Percentiles rank a stretch among this genome's conserved stretches.
Evolutionary conservation across 2,113 vertebrate genomes (phyloP).

Genomic region (Xenopus borealis): DNA sequence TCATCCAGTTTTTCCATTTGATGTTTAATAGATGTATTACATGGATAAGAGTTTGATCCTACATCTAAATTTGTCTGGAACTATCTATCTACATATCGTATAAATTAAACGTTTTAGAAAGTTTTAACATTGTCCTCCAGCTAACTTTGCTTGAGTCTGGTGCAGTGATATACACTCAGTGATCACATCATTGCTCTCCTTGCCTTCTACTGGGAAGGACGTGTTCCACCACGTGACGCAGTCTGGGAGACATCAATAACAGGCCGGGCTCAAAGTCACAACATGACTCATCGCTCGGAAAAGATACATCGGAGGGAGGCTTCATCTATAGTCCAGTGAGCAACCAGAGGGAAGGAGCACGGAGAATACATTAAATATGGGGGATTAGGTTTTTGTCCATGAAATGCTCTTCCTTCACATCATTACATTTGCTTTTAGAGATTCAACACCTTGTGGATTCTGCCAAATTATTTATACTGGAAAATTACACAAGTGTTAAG

Average conservation of each 20-base stretch:
- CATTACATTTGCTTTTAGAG: constrained; percentile 31
- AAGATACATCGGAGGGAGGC: constrained; percentile 33
- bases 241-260: constrained; percentile 30
- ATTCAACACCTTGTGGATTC: constrained; percentile 39
- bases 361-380: constrained; percentile 1
- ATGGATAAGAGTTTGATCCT: no score
- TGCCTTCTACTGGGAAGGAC: constrained; percentile 18
- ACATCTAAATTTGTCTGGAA: no score
- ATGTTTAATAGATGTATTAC: no score
- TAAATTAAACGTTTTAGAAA: no score
- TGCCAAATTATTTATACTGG: constrained; percentile 34
- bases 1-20: no score
- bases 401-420: constrained; percentile 35
- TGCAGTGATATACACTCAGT: not conserved
- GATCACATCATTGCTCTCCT: constrained; percentile 21
- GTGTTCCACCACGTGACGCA: constrained; percentile 15
- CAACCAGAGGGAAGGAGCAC: constrained; percentile 30
- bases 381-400: constrained; percentile 22
- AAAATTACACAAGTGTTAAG: constrained; percentile 25
- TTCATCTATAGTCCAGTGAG: constrained; percentile 23
- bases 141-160: not conserved
- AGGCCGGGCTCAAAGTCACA: constrained; percentile 24
- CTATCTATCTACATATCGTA: no score
- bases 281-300: constrained; percentile 38
- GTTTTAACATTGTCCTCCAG: no score